Base-by-base conservation (phyloP, 2,113 vertebrate species). In the Gadus macrocephalus region DNA sequence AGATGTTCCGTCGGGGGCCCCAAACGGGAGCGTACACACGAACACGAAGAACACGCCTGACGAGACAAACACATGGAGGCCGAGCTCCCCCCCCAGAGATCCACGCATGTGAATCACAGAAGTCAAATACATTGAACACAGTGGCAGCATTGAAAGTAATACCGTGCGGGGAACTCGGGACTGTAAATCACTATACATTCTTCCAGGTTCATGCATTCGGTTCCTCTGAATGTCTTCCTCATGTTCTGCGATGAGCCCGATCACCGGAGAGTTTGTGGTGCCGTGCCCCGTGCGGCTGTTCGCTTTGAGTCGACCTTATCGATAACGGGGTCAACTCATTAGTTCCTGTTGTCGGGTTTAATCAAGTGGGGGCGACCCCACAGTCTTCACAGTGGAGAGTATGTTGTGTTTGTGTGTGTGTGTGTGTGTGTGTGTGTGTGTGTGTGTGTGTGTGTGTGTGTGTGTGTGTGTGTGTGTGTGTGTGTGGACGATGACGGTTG, bases 341-440 rank as follows among this genome's bases (percentile, higher is more conserved):
- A 2, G 8, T 7, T 49, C 12, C 11, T 49, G 42, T 49, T 49
- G 42, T 35, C 42, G 42, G 42, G 42, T 11, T 49, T 49, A 9
- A 2, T 49, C 11, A 12, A 49, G 42, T 49, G 42, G 42, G 11
- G 42, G 11, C 42, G 42, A 49, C 42, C 42, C 42, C 42, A 11
- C 38, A 42, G 9, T 49, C 66, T 86, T 89, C 80, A 87, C 82
- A 82, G 81, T 82, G 60, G 73, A 64, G 75, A 61, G 72, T 58
- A 56, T 74, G 77, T 72, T 25, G 38, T 27, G 25, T 49, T 11
- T 49, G 62, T 14, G 42, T 12, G 42, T 9, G 42, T 49, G 42
- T 49, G 42, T 49, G 62, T 14, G 42, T 11, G 42, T 9, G 42
- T 49, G 42, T 49, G 42, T 49, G 62, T 14, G 42, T 11, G 42